Base-by-base conservation (phyloP, 2,113 vertebrate genomes). In the Nansenia antarctica region DNA sequence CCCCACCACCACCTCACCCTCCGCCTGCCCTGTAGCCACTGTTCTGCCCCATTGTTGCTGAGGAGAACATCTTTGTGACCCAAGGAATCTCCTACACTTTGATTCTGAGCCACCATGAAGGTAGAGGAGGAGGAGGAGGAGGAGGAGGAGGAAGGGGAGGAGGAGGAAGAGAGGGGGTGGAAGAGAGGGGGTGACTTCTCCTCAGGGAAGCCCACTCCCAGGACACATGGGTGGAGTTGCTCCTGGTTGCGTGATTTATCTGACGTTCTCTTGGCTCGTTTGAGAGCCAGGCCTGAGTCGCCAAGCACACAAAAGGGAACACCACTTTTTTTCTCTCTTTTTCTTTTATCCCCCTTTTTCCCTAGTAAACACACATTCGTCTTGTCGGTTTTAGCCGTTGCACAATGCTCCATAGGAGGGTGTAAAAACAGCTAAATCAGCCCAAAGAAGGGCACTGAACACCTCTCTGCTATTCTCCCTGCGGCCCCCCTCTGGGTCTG, bases 191-290 rank as follows among this genome's bases (percentile, higher is more conserved):
- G 30, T 29, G 20, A 20, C 39, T 62, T 67, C 53, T 20, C 69
- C 55, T 73, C 20, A 78, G 32, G 62, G 69, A 76, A 69, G 47
- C 55, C 75, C 70, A 8, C 61, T 69, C 65, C 54, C 34, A 26
- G 49, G 52, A 39, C 67, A 61, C 20, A 62, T 61, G 39, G 54
- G 78, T 76, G 69, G 61, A 42, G 83, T 89, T 80, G 69, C 91
- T 68, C 79, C 29, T 63, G 78, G 87, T 71, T 74, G 91, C 89
- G 72, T 82, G 89, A 93, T 92, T 91, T 86, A 90, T 86, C 58
- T 12, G 72, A 80, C 64, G 70, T 69, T 68, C 58, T 74, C 69
- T 79, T 74, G 83, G 81, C 81, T 62, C 62, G 78, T 62, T 70
- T 71, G 81, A 62, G 54, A 66, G 57, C 57, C 22, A 37, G 37